Percentiles rank a stretch among this genome's conserved stretches.
These are phyloP conservation scores for Micropoecilia bifurca DNA, from an alignment of 2,797 vertebrate genomes.

Conservation along the genomic window DNA sequence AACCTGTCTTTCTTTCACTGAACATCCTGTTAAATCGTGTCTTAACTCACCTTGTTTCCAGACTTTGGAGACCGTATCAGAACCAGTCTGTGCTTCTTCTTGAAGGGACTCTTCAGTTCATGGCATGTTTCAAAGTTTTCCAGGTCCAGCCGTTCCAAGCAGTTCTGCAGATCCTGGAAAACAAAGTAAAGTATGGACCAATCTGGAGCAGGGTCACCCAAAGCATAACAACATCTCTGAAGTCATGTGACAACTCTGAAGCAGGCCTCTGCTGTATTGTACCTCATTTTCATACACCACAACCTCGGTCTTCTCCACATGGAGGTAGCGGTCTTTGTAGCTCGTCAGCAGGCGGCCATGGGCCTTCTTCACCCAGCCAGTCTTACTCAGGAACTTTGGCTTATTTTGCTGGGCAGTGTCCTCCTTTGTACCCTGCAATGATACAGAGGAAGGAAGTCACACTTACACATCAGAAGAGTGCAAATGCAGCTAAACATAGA, in stretches of 20 bases:
- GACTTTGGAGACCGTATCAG: slow-evolving; percentile 83
- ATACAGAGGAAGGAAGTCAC: slow-evolving; percentile 58
- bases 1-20: background rate
- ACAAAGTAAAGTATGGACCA: slow-evolving; percentile 12
- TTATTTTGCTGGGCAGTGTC: slow-evolving; percentile 77
- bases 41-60: slow-evolving; percentile 88
- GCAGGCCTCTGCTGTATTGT: background rate
- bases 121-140: slow-evolving; percentile 93
- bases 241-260: background rate
- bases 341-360: slow-evolving; percentile 84
- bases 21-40: background rate
- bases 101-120: slow-evolving; percentile 89
- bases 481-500: background rate
- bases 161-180: slow-evolving; percentile 89
- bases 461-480: background rate
- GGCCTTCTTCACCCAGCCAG: slow-evolving; percentile 95
- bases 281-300: slow-evolving; percentile 89
- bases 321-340: slow-evolving; percentile 93
- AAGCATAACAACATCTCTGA: background rate
- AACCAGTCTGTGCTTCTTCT: slow-evolving; percentile 90
- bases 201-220: background rate
- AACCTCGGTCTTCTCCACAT: slow-evolving; percentile 87
- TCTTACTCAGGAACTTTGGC: slow-evolving; percentile 80
- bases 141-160: slow-evolving; percentile 90
- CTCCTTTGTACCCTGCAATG: slow-evolving; percentile 81